phyloP scores from a whole-genome alignment of 2,797 vertebrate genomes.

The Ceryle rudis region DNA sequence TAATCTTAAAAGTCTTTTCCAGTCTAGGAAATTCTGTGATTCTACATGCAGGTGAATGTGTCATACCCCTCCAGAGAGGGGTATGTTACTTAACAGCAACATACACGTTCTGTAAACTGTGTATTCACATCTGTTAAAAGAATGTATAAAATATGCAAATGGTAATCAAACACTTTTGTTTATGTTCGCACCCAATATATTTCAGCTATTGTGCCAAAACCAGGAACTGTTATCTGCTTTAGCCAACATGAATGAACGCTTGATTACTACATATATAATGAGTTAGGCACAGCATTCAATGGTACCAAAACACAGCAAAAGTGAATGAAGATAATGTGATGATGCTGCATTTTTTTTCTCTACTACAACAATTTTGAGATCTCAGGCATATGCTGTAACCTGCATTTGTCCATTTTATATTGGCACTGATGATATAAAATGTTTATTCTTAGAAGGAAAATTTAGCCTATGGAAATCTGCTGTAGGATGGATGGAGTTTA shows the following conservation, averaged over 20 bases:
- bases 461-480: neutral
- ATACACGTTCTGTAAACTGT: neutral
- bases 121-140: conserved; percentile 47
- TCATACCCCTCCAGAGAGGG: neutral
- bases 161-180: conserved; percentile 66
- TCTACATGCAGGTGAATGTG: too few species aligned
- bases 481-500: neutral
- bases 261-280: conserved; percentile 38
- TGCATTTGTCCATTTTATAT: neutral
- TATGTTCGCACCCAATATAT: conserved; percentile 30
- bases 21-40: too few species aligned
- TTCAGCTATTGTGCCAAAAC: conserved; percentile 33
- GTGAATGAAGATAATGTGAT: conserved; percentile 28
- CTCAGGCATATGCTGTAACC: conserved; percentile 3
- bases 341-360: conserved; percentile 30
- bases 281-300: neutral
- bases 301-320: conserved; percentile 41
- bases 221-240: neutral
- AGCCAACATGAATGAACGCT: conserved; percentile 32
- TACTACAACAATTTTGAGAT: conserved; percentile 4
- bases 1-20: too few species aligned
- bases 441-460: neutral
- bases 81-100: neutral
- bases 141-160: conserved; percentile 37
- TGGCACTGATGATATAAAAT: neutral